Conservation (phyloP, 2,113 vertebrate genomes). For the Australoheros scitulus region DNA sequence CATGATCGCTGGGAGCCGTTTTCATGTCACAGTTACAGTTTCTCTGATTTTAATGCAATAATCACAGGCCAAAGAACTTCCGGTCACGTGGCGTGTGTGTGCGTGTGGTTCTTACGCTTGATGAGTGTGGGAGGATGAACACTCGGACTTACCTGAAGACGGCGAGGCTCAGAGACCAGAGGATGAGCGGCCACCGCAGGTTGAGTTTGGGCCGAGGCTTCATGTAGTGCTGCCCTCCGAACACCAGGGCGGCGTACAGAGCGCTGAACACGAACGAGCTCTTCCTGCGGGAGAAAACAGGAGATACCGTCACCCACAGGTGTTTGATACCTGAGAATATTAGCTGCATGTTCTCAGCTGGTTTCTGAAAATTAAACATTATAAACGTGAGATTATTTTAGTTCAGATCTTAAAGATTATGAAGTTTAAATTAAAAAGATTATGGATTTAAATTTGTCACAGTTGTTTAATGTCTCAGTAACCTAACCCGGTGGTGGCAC, state of each 20-base stretch:
- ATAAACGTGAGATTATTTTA: too few species aligned
- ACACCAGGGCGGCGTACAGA: conserved; percentile 79
- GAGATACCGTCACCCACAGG: background rate
- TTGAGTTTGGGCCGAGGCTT: conserved; percentile 78
- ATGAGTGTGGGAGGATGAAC: background rate
- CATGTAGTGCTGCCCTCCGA: conserved; percentile 83
- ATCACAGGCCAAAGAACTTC: background rate
- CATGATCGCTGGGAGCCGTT: background rate
- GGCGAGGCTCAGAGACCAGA: conserved; percentile 87
- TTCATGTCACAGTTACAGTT: background rate
- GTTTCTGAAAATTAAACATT: too few species aligned
- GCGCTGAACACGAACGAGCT: conserved; percentile 75
- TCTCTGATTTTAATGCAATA: background rate
- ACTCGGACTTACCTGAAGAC: conserved; percentile 83
- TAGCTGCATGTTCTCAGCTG: too few species aligned
- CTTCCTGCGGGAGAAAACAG: conserved; percentile 66
- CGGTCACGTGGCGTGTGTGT: background rate
- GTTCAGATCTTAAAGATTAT: too few species aligned
- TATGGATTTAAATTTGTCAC: too few species aligned
- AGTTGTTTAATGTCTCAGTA: background rate
- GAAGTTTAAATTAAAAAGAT: too few species aligned
- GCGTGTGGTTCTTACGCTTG: background rate
- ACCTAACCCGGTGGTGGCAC: too few species aligned
- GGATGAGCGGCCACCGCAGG: conserved; percentile 79
- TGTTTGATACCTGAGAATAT: too few species aligned